These are phyloP conservation scores for Ormyrus rosae DNA, from an alignment of 2,888 invertebrate species.

Conservation along the genomic window DNA sequence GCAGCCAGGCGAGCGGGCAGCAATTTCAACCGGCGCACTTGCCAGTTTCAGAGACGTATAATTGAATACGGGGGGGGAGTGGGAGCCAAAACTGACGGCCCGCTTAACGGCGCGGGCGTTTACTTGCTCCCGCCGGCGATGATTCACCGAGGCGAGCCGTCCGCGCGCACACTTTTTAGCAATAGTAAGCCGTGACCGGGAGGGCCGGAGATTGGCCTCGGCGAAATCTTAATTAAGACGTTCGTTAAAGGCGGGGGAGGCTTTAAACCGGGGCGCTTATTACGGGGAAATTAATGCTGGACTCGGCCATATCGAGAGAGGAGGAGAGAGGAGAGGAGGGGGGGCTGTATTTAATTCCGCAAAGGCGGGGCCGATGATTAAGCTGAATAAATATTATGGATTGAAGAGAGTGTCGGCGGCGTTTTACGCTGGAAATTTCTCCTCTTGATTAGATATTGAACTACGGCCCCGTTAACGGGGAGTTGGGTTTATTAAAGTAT, in stretches of 20 bases:
- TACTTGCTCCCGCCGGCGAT: neutral
- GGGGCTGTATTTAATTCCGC: neutral
- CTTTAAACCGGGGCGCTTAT: conserved; percentile 5
- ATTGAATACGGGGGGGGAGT: conserved; percentile 22
- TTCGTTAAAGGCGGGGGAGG: conserved; percentile 16
- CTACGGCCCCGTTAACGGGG: neutral
- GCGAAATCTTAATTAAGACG: conserved; percentile 34
- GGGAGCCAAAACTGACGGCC: neutral
- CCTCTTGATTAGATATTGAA: conserved; percentile 19
- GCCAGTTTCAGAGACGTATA: conserved; percentile 22
- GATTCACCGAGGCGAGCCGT: neutral
- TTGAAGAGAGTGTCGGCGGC: neutral
- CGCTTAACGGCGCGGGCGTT: conserved; percentile 13
- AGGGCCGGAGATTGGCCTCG: neutral
- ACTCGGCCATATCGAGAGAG: neutral
- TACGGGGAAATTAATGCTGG: conserved; percentile 7
- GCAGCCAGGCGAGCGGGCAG: too few relatives aligned
- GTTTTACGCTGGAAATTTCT: conserved; percentile 2
- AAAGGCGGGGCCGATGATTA: conserved; percentile 17
- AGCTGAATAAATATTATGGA: conserved; percentile 28
- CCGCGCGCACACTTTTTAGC: neutral
- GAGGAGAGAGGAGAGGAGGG: neutral
- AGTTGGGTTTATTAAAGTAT: conserved; percentile 9
- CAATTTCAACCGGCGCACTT: conserved; percentile 14
- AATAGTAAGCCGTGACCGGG: neutral